Evolutionary conservation across 2,797 vertebrate species (phyloP).

Genomic region (Setipinna tenuifilis): DNA sequence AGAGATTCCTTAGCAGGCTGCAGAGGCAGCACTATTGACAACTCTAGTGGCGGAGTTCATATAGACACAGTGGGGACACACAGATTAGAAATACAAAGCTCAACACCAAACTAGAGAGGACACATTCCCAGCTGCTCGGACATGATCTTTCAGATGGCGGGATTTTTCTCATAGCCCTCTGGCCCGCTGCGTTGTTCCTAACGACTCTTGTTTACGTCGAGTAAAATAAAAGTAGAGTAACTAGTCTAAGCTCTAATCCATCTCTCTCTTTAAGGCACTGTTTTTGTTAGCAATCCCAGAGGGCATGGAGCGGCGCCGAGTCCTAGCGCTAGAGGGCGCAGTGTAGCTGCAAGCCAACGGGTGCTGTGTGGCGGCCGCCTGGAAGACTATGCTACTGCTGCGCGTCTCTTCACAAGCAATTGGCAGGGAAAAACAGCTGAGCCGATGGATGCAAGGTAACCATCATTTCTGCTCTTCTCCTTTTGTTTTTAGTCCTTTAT

Average conservation of each 20-base stretch:
- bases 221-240: not conserved
- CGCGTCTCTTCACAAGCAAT: not conserved
- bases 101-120: not conserved
- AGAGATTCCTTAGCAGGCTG: not conserved
- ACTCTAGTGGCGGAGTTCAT: not conserved
- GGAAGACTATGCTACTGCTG: not conserved
- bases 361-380: not conserved
- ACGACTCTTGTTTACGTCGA: not conserved
- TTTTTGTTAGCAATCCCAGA: not conserved
- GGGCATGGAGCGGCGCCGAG: not conserved
- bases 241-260: not conserved
- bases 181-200: not conserved
- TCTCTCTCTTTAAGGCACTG: not conserved
- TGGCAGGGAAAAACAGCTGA: not conserved
- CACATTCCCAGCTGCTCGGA: not conserved
- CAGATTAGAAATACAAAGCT: conserved; percentile 14
- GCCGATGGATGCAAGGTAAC: conserved; percentile 1
- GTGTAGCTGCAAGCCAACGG: not conserved
- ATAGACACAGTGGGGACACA: not conserved
- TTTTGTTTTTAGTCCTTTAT: not conserved
- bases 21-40: not conserved
- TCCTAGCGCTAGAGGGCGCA: not conserved
- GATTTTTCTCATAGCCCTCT: not conserved
- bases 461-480: not conserved
- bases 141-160: not conserved